phyloP scores from a whole-genome alignment of 2,113 vertebrate species.

The Sturnus vulgaris region DNA sequence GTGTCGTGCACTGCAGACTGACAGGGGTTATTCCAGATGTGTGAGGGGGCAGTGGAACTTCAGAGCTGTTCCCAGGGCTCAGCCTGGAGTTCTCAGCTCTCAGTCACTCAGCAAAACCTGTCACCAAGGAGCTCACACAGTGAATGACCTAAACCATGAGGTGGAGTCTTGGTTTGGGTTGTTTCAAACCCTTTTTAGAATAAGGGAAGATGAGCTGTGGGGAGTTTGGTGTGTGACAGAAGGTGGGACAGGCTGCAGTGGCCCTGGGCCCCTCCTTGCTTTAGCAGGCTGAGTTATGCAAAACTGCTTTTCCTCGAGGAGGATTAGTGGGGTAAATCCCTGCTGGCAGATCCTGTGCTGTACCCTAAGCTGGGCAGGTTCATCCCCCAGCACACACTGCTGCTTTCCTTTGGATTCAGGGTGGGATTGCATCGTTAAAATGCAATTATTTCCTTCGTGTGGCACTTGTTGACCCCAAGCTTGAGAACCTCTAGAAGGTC shows the following conservation, averaged over 20 bases:
- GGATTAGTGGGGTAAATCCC: background rate
- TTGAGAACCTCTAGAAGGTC: background rate
- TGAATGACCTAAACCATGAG: background rate
- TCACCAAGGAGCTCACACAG: background rate
- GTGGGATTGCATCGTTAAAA: background rate
- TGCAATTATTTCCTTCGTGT: background rate
- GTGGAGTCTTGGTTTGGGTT: background rate
- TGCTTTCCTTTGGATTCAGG: background rate
- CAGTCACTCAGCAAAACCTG: background rate
- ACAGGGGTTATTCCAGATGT: background rate
- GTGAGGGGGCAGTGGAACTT: accelerated
- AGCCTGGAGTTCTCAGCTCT: background rate
- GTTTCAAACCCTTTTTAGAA: background rate
- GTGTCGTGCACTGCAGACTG: accelerated
- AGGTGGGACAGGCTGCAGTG: background rate
- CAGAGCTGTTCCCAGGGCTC: background rate
- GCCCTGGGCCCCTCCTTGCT: background rate
- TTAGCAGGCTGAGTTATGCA: background rate
- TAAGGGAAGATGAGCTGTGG: accelerated
- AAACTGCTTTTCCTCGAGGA: background rate
- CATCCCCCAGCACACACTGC: background rate
- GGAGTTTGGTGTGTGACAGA: background rate
- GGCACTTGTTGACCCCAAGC: background rate
- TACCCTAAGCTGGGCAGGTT: background rate
- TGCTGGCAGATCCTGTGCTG: background rate